Base-by-base conservation (phyloP, 2,797 vertebrate species). In the Periparus ater region DNA sequence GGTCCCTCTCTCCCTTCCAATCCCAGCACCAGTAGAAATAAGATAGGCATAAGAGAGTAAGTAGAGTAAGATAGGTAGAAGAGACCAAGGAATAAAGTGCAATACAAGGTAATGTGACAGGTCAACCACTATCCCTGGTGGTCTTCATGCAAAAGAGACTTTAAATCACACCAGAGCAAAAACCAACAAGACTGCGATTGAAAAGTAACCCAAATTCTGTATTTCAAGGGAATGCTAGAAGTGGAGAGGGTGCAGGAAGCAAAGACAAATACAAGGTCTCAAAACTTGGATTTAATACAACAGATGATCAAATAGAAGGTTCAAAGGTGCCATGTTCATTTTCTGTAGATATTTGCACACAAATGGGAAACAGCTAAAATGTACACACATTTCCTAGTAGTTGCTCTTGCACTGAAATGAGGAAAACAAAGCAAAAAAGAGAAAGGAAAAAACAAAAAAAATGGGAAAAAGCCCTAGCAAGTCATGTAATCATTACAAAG, bases 401-500 rank as follows among this genome's bases (percentile, higher is more conserved):
- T 38, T 50, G 16, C 11, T 87, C 25, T 81, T 63, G 27, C 1
- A 4, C 19, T 53, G 36, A 73, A 86, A 77, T 14, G 16, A 70
- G 10, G 30, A 57, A 63, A 79, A n/a, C n/a, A 42, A 51, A 51
- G 9, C 4, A 63, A 48, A 57, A 48, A 22, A n/a, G 21, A 18
- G 2, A 44, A 44, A 9, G 17, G 9, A 9, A 7, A 11, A 5
- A 32, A 38, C 1, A 0, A 10, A 63, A 79, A n/a, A 10, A 4
- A 4, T 5, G 1, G 17, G 6, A 26, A 30, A 51, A 85, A 54
- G 2, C 17, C 5, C 13, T 21, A 40, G 12, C 45, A 20, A 60
- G 6, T 62, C 45, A 44, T 7, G 7, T 19, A 30, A 76, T 17
- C 6, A 27, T 14, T 18, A 50, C 25, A 76, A 79, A 30, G 26